Evolutionary conservation across 1,140 invertebrate genomes (phyloP), one percentile per base, ranked within the genome.

Genomic region (Yoshiicerus persimilis): DNA sequence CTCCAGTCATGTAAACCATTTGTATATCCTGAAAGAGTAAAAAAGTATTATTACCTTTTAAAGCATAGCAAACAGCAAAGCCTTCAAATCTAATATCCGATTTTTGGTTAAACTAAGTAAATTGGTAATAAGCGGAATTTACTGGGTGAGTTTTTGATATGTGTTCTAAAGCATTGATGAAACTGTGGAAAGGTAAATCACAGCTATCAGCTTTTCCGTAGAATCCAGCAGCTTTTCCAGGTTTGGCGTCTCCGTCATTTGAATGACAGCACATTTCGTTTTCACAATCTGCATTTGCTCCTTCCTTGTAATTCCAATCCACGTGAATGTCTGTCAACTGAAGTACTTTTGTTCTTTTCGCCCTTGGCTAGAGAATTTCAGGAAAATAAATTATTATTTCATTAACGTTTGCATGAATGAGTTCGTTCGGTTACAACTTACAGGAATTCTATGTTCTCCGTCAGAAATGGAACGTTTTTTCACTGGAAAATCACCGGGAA

Each of bases 1-100:
- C 95, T 16, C 95, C 95, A 4, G 95, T 95, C 93, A 94, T 95
- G 66, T 95, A 92, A 70, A 96, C 93, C 91, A 94, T 94, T 91
- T 95, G 92, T 30, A 94, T 92, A 91, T 94, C 93, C 93, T 94
- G 39, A 20, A 84, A 13, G 27, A 30, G 13, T 70, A 32, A 32
- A 5, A 27, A 4, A 25, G 13, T 2, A 47, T 1, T 47, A 1
- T 10, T 23, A 70, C 11, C 11, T 70, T 32, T 27, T 70, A 4
- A 66, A n/a, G 5, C n/a, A 10, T 23, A 66, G 8, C 8, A 23
- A 8, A 27, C n/a, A n/a, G n/a, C n/a, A n/a, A 66, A 66, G 8
- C 25, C 8, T 9, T n/a, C 8, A 23, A 8, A 23, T 66, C 25
- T 66, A 27, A 80, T 9, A 30, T 30, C 27, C 10, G 30, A 13